phyloP scores from a whole-genome alignment of 37 sponge, comb jelly and placozoan species.

The Dysidea cf. avara region DNA sequence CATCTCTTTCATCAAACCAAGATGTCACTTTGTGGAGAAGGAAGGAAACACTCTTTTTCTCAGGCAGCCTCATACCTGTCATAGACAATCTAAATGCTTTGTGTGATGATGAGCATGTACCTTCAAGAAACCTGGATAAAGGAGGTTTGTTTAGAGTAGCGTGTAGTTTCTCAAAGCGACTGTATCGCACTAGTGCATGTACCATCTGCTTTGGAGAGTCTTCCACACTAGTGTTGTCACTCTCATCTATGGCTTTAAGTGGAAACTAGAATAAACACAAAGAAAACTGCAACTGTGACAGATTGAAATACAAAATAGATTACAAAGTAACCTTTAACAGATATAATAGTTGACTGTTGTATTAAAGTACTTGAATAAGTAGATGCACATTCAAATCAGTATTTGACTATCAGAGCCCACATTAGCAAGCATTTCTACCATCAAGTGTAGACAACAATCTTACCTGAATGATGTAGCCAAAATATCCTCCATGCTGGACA shows the following conservation, averaged over 20 bases:
- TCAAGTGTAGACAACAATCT: too few species aligned
- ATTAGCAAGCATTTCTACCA: too few species aligned
- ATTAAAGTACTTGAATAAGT: too few species aligned
- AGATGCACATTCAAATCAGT: too few species aligned
- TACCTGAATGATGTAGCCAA: too few species aligned
- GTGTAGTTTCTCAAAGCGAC: slow-evolving; percentile 53
- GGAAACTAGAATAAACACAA: too few species aligned
- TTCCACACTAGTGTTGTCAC: not conserved
- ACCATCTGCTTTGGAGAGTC: slow-evolving; percentile 1
- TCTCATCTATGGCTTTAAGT: slow-evolving; percentile 9
- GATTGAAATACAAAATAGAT: too few species aligned
- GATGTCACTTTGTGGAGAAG: slow-evolving; percentile 52
- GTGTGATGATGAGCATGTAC: not conserved
- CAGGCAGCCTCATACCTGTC: slow-evolving; percentile 48
- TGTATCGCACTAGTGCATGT: slow-evolving; percentile 57
- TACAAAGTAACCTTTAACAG: too few species aligned
- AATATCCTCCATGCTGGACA: too few species aligned
- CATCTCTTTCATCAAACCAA: slow-evolving; percentile 24
- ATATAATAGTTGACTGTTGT: too few species aligned
- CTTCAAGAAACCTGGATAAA: slow-evolving; percentile 2
- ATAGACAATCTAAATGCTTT: not conserved
- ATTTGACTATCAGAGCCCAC: too few species aligned
- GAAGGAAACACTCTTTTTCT: slow-evolving; percentile 22
- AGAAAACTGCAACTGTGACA: too few species aligned
- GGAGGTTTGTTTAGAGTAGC: not conserved